phyloP scores from a whole-genome alignment of 2,113 vertebrate species.

The Brachypteracias leptosomus region DNA sequence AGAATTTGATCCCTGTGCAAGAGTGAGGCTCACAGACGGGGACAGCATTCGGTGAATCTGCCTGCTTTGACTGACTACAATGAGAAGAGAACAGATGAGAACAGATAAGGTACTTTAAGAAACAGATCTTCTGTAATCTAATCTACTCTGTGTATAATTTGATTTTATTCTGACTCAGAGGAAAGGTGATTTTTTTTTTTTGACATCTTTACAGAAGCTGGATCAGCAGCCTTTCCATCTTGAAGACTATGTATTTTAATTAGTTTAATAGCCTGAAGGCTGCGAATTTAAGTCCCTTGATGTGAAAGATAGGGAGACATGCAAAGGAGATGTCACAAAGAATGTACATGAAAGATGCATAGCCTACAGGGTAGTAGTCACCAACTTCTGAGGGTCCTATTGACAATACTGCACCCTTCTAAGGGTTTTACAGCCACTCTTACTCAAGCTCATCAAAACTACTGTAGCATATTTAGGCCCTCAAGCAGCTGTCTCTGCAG shows the following conservation, averaged over 20 bases:
- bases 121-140: constrained; percentile 52
- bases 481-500: neutral
- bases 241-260: constrained; percentile 34
- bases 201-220: constrained; percentile 11
- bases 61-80: neutral
- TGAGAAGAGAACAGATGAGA: constrained; percentile 22
- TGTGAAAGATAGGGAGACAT: neutral
- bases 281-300: neutral
- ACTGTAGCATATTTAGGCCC: neutral
- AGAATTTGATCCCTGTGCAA: constrained; percentile 18
- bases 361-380: neutral
- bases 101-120: constrained; percentile 42
- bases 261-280: constrained; percentile 24
- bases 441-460: neutral
- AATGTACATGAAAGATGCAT: neutral
- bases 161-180: constrained; percentile 53
- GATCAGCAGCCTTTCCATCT: constrained; percentile 31
- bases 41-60: neutral
- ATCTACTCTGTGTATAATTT: constrained; percentile 34
- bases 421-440: neutral
- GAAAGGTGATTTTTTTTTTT: constrained; percentile 13
- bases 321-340: neutral
- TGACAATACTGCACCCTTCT: neutral
- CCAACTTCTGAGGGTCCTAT: neutral
- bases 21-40: neutral